These are phyloP conservation scores for Chionis minor DNA, from an alignment of 2,113 vertebrate species.

Conservation along the genomic window DNA sequence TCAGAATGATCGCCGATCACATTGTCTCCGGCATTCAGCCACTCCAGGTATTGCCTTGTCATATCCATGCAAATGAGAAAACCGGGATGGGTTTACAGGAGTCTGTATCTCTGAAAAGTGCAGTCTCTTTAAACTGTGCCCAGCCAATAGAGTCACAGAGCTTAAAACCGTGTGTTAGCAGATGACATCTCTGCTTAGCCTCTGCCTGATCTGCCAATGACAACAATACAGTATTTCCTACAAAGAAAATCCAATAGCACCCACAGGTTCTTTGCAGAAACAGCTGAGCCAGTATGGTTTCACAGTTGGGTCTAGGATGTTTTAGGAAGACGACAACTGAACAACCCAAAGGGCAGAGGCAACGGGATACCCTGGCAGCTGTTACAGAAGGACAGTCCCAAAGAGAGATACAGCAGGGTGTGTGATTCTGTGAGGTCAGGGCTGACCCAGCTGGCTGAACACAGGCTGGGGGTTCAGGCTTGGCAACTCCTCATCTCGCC, in stretches of 20 bases:
- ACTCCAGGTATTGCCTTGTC: constrained; percentile 81
- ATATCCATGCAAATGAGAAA: neutral
- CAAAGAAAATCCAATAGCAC: neutral
- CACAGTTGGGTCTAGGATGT: neutral
- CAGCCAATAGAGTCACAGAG: neutral
- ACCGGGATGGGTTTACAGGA: neutral
- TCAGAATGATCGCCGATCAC: constrained; percentile 88
- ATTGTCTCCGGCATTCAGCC: constrained; percentile 93
- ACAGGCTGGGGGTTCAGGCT: neutral
- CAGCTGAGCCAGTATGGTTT: neutral
- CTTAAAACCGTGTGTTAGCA: neutral
- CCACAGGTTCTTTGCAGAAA: neutral
- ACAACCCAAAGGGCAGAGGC: neutral
- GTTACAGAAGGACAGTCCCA: neutral
- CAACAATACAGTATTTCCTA: neutral
- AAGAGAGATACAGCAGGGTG: neutral
- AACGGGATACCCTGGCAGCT: neutral
- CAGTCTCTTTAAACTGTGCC: neutral
- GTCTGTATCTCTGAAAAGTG: neutral
- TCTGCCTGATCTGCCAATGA: neutral
- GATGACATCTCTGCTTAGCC: neutral
- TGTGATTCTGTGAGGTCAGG: neutral
- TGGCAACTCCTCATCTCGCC: neutral
- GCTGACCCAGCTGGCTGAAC: neutral
- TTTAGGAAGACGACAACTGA: neutral